Evolutionary conservation across 2,797 vertebrate species (phyloP), one percentile per base, ranked within the genome.

Genomic region (Phalloptychus januarius): DNA sequence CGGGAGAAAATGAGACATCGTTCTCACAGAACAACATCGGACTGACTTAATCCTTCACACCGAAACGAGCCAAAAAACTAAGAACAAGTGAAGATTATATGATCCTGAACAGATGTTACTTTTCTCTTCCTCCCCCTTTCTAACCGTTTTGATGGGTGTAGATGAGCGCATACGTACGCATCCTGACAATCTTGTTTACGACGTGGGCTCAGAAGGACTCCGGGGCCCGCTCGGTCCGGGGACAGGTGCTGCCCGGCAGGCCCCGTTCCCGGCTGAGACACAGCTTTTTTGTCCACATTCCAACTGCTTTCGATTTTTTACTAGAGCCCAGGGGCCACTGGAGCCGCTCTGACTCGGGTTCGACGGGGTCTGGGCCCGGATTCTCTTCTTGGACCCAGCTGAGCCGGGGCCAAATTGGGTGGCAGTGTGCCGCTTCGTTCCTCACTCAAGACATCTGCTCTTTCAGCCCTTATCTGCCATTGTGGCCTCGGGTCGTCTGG

Each of bases 221-320:
- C 13, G 74, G 73, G 83, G 73, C 65, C 71, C 10, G 71, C 83
- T 79, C 78, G 20, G 63, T 81, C 48, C 36, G 13, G 75, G 88
- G 88, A 83, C 91, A 90, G 91, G 92, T 92, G 91, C 73, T 90
- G 12, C 63, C 36, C 69, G 1, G 33, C 74, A 76, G 67, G 81
- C 76, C 78, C 79, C 10, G 13, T 70, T 81, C 84, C 85, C 84
- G 88, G 86, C 82, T 85, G 85, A 86, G 79, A 86, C 1, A 73
- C 73, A 81, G 77, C 83, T 77, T 79, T 78, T 79, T 79, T 81
- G 15, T 76, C 79, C 52, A 81, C 90, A 88, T 89, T 88, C 87
- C 85, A 86, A 79, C 73, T 76, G 85, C 77, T 88, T 89, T 89
- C 89, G 79, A 86, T 90, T 93, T 50, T 50, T 93, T 89, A 92